Evolutionary conservation across 2,797 vertebrate species (phyloP).

Genomic region (Pteronotus mesoamericanus): DNA sequence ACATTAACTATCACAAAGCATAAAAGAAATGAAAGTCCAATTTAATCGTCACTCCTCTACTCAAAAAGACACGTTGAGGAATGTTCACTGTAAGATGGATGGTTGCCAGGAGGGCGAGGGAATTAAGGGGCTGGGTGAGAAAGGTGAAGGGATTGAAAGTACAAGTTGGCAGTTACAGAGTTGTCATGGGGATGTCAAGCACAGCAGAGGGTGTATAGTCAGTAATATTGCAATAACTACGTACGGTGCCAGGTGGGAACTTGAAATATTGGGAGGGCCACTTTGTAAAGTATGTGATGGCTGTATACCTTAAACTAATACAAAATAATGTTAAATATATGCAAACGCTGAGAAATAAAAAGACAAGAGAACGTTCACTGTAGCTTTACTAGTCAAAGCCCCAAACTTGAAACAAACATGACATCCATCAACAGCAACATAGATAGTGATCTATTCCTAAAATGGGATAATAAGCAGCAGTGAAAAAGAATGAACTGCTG

Average conservation of each 20-base stretch:
- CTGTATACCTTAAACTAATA: neutral
- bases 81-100: neutral
- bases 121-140: neutral
- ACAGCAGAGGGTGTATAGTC: neutral
- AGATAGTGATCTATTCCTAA: neutral
- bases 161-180: neutral
- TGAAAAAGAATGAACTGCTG: neutral
- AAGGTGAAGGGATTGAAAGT: neutral
- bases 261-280: neutral
- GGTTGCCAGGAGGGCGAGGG: neutral
- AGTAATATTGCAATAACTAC: neutral
- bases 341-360: neutral
- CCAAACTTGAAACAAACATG: neutral
- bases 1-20: neutral
- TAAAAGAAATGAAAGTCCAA: neutral
- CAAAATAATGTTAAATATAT: neutral
- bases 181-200: neutral
- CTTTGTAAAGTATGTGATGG: neutral
- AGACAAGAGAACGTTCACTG: neutral
- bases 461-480: accelerated
- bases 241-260: neutral
- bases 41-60: neutral
- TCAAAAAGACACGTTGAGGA: neutral
- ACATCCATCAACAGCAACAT: neutral
- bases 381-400: neutral